Percentiles rank a stretch among this genome's conserved stretches.
phyloP scores from a whole-genome alignment of 1,140 invertebrate species.

The Pseudomyrmex flavicornis region DNA sequence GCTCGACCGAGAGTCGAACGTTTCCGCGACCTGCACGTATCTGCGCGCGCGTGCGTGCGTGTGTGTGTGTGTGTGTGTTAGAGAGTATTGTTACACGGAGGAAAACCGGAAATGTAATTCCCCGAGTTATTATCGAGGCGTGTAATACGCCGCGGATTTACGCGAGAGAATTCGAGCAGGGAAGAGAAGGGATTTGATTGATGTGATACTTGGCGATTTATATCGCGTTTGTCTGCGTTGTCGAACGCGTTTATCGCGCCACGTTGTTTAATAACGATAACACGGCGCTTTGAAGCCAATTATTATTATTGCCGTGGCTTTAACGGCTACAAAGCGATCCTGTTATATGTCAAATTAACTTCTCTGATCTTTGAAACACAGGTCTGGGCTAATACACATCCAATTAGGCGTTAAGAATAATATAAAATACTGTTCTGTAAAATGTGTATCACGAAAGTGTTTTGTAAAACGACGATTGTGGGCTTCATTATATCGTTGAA shows the following conservation, averaged over 20 bases:
- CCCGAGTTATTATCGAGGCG: constrained; percentile 40
- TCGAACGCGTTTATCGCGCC: background rate
- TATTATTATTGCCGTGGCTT: constrained; percentile 1
- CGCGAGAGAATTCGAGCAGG: background rate
- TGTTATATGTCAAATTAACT: background rate
- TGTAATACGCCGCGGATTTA: constrained; percentile 36
- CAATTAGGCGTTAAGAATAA: background rate
- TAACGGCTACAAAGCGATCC: background rate
- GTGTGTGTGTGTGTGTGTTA: background rate
- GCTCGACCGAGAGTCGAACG: constrained; percentile 26
- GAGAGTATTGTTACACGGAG: constrained; percentile 8
- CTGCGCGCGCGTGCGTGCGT: background rate
- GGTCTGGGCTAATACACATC: background rate
- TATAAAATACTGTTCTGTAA: background rate
- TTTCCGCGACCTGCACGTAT: constrained; percentile 1
- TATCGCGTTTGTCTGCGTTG: constrained; percentile 13
- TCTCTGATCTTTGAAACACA: background rate
- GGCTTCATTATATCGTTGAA: too few relatives aligned
- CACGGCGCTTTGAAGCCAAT: background rate
- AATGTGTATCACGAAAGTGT: background rate
- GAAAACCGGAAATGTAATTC: constrained; percentile 34
- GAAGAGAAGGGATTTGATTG: constrained; percentile 21
- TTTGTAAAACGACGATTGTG: too few relatives aligned
- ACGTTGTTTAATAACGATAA: constrained; percentile 11
- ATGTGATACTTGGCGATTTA: constrained; percentile 32